A percentile compares a stretch with the other conserved stretches of the same genome.
phyloP scores from a whole-genome alignment of 2,888 invertebrate species.

The Alentia gelatinosa region DNA sequence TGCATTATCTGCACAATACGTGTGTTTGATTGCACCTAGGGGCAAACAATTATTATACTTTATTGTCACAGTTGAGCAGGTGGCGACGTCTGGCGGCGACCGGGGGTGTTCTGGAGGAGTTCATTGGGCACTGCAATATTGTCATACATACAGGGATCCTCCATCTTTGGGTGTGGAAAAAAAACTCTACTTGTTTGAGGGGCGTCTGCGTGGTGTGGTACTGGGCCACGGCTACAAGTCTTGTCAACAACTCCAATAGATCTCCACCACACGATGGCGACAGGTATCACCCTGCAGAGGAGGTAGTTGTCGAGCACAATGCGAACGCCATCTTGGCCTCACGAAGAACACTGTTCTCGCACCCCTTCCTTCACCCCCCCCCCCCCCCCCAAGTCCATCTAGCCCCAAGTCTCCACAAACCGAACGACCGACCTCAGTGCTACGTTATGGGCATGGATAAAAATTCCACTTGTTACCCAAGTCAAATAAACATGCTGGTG shows the following conservation, averaged over 20 bases:
- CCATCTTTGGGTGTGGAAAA: too few relatives aligned
- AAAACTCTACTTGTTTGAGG: neutral
- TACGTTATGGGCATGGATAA: neutral
- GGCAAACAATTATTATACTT: neutral
- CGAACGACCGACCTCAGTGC: neutral
- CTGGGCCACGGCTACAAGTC: neutral
- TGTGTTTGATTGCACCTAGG: conserved; percentile 14
- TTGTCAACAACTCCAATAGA: neutral
- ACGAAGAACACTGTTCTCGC: too few relatives aligned
- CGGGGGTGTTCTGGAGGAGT: neutral
- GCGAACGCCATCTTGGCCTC: too few relatives aligned
- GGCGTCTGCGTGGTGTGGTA: neutral
- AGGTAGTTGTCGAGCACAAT: neutral
- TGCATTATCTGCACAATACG: conserved; percentile 24
- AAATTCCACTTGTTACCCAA: neutral
- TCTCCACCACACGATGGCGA: neutral
- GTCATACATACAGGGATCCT: neutral
- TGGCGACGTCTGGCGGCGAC: neutral
- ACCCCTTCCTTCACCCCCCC: too few relatives aligned
- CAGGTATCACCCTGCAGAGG: too few relatives aligned
- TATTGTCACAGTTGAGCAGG: neutral
- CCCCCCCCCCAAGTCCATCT: too few relatives aligned
- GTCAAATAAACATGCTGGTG: neutral
- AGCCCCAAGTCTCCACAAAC: neutral
- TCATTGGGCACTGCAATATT: neutral